Percentiles rank a stretch among this genome's conserved stretches.
phyloP scores from a whole-genome alignment of 2,797 vertebrate species.

The Philypnodon macrostomus region DNA sequence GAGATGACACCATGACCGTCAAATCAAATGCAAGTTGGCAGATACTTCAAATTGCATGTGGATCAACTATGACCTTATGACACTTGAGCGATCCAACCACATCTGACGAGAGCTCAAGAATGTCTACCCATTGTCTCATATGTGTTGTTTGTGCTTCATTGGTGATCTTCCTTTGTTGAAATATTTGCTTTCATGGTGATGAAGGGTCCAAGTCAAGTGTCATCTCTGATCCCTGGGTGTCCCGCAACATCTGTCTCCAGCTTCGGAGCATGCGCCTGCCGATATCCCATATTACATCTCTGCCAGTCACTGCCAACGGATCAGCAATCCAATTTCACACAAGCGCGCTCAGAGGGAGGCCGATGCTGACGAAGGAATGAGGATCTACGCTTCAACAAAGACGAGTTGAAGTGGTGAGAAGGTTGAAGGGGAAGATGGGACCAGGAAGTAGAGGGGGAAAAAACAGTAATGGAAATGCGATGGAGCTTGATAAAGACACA shows the following conservation, averaged over 20 bases:
- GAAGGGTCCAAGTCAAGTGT: slow-evolving; percentile 46
- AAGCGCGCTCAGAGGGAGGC: slow-evolving; percentile 62
- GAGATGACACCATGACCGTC: neutral
- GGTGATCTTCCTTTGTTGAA: slow-evolving; percentile 23
- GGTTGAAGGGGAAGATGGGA: slow-evolving; percentile 6
- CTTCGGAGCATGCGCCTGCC: slow-evolving; percentile 47
- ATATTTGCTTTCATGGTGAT: slow-evolving; percentile 45
- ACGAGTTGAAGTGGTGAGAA: slow-evolving; percentile 49
- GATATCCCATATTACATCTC: slow-evolving; percentile 75
- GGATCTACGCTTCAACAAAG: slow-evolving; percentile 59
- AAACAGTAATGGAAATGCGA: slow-evolving; percentile 42
- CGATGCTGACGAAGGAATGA: slow-evolving; percentile 50
- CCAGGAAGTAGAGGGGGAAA: slow-evolving; percentile 29
- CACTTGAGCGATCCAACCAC: slow-evolving; percentile 28
- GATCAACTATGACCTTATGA: slow-evolving; percentile 45
- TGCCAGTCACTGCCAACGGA: slow-evolving; percentile 71
- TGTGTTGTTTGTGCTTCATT: slow-evolving; percentile 13
- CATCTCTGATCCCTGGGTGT: slow-evolving; percentile 52
- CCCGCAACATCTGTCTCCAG: slow-evolving; percentile 60
- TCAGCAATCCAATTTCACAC: slow-evolving; percentile 83
- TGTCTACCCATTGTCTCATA: neutral
- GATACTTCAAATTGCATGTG: slow-evolving; percentile 33
- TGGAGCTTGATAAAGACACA: slow-evolving; percentile 27
- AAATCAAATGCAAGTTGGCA: slow-evolving; percentile 52
- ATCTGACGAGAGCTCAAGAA: slow-evolving; percentile 18